These are phyloP conservation scores for Caloenas nicobarica DNA, from an alignment of 2,113 vertebrate genomes.

Conservation along the genomic window DNA sequence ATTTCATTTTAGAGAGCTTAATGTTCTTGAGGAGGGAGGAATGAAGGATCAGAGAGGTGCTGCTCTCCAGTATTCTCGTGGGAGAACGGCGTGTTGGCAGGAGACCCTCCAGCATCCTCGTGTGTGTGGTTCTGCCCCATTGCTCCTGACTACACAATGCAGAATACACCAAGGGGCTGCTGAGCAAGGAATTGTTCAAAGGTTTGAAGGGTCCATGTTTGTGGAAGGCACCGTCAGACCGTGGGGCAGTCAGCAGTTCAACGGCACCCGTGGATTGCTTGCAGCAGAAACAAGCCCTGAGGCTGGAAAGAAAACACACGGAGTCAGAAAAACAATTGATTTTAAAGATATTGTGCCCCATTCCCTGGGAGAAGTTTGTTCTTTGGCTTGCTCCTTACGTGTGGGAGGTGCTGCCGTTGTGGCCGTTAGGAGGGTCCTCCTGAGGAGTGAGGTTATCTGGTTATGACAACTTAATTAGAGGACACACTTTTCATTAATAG, in stretches of 20 bases:
- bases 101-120: neutral
- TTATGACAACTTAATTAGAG: neutral
- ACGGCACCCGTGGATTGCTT: too few relatives aligned
- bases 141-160: neutral
- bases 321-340: neutral
- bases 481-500: neutral
- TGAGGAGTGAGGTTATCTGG: neutral
- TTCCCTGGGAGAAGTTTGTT: neutral
- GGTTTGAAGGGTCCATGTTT: neutral
- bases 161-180: neutral
- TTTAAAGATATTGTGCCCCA: rapidly evolving
- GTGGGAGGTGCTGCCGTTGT: rapidly evolving
- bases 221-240: too few relatives aligned
- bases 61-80: too few relatives aligned
- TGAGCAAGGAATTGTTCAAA: neutral
- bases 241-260: too few relatives aligned
- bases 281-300: too few relatives aligned
- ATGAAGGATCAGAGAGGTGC: too few relatives aligned
- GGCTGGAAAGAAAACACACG: neutral
- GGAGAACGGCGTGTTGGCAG: neutral
- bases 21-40: neutral
- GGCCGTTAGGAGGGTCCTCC: neutral
- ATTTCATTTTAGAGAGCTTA: neutral
- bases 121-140: rapidly evolving
- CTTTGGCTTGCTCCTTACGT: neutral